These are phyloP conservation scores for Hirundo rustica DNA, from an alignment of 2,797 vertebrate genomes.

Conservation along the genomic window DNA sequence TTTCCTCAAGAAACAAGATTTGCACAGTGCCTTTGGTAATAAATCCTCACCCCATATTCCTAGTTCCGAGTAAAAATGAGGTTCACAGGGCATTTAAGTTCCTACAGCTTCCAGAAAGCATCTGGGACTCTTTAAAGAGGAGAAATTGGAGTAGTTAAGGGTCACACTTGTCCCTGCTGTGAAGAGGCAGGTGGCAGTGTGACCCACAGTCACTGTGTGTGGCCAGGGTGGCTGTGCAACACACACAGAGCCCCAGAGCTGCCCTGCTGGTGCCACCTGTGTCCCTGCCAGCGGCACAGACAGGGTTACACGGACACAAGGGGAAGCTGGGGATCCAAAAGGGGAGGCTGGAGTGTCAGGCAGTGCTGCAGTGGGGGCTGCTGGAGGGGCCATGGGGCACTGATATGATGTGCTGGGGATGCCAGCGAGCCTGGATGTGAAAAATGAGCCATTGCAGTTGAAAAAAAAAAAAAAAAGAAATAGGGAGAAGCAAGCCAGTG, in stretches of 20 bases:
- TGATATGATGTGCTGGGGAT: background rate
- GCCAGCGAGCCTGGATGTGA: background rate
- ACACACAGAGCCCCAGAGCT: background rate
- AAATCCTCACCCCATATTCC: background rate
- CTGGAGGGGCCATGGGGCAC: background rate
- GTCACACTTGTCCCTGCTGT: background rate
- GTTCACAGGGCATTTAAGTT: background rate
- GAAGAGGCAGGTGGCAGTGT: background rate
- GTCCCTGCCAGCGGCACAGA: background rate
- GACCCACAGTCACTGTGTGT: accelerated
- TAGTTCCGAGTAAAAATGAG: background rate
- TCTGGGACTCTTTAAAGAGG: background rate
- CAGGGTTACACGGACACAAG: accelerated
- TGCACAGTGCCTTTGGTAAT: background rate
- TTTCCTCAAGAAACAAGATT: background rate
- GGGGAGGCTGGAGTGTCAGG: background rate
- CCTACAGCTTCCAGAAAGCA: background rate
- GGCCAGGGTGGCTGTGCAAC: background rate
- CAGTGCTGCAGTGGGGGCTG: background rate
- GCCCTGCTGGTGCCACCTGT: background rate
- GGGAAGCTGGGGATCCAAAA: accelerated
- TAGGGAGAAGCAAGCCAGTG: accelerated
- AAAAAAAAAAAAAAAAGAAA: background rate
- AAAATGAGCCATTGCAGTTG: background rate
- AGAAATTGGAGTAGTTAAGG: background rate